phyloP scores from a whole-genome alignment of 2,113 vertebrate species.

The Ammodramus savannarum region DNA sequence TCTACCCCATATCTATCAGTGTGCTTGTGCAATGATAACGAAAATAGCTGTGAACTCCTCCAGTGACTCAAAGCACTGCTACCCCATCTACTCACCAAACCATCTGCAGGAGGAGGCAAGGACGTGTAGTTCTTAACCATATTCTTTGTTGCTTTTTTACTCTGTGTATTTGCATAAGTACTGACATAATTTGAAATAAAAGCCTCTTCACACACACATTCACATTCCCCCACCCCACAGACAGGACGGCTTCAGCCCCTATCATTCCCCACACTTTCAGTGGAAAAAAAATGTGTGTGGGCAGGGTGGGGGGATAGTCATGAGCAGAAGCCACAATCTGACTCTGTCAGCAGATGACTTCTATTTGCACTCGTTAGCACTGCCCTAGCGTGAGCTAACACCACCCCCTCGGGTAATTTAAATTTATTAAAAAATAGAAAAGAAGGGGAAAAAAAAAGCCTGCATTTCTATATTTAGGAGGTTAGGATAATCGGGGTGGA shows the following conservation, averaged over 20 bases:
- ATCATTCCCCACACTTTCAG: background rate
- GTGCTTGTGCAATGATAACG: background rate
- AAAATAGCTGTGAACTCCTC: background rate
- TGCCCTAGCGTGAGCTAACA: constrained; percentile 75
- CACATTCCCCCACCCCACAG: background rate
- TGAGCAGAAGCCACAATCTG: constrained; percentile 43
- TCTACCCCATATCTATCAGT: background rate
- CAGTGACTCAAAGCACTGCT: background rate
- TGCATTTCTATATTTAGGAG: constrained; percentile 84
- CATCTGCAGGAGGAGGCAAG: background rate
- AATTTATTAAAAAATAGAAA: constrained; percentile 62
- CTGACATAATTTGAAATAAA: background rate
- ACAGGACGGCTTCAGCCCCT: background rate
- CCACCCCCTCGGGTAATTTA: constrained; percentile 81
- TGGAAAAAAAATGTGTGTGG: background rate
- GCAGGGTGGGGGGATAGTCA: constrained; percentile 11
- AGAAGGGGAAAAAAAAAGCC: background rate
- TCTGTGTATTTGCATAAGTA: background rate
- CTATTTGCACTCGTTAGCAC: constrained; percentile 78
- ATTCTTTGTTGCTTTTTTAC: background rate
- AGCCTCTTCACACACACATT: background rate
- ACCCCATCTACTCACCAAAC: background rate
- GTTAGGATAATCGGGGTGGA: constrained; percentile 83
- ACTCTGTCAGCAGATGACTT: constrained; percentile 75
- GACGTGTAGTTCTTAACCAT: background rate